These are phyloP conservation scores for Bombus haemorrhoidalis DNA, from an alignment of 1,140 invertebrate genomes.

Conservation along the genomic window DNA sequence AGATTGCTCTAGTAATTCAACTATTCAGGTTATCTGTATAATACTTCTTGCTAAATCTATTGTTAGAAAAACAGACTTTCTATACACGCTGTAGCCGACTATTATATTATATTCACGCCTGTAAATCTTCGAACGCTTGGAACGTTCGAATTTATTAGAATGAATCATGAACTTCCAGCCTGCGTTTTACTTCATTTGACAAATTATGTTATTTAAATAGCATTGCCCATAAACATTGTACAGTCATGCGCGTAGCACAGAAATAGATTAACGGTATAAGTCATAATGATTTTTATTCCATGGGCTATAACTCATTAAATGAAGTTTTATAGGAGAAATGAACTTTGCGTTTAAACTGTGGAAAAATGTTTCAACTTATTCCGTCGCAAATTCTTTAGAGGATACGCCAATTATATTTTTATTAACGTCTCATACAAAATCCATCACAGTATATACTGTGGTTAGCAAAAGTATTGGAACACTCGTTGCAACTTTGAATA, in stretches of 20 bases:
- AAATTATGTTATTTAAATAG: neutral
- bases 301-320: neutral
- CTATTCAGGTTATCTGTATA: conserved; percentile 7
- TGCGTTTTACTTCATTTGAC: neutral
- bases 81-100: too few species aligned
- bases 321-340: neutral
- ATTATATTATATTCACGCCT: neutral
- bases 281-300: neutral
- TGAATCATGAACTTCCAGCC: neutral
- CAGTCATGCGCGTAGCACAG: neutral
- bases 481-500: too few species aligned
- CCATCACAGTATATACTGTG: too few species aligned
- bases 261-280: neutral
- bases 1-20: neutral
- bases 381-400: too few species aligned
- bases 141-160: neutral
- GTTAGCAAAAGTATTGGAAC: too few species aligned
- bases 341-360: neutral
- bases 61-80: neutral
- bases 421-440: too few species aligned
- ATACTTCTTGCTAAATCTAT: neutral
- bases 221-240: neutral
- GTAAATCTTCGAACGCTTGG: neutral
- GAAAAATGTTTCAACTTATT: neutral
- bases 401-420: too few species aligned